These are phyloP conservation scores for Clavelina lepadiformis DNA, from an alignment of 23 tunicate species.

Conservation along the genomic window DNA sequence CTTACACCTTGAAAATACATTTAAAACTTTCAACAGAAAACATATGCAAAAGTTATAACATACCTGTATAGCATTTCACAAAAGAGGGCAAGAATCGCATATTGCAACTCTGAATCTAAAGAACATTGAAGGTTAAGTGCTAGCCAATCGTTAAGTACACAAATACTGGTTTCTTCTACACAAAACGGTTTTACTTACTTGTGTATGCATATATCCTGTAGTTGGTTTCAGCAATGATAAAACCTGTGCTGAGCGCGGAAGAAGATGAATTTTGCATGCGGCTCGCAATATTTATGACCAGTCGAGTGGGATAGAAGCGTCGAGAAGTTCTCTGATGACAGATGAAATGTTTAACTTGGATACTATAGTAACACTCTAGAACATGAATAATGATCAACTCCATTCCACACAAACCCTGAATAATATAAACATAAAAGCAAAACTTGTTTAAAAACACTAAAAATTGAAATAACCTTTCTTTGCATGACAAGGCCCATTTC, in stretches of 20 bases:
- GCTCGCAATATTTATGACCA: slow-evolving; percentile 61
- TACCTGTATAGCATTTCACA: slow-evolving; percentile 88
- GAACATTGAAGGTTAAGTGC: too few species aligned
- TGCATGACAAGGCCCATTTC: slow-evolving; percentile 90
- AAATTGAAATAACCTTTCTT: slow-evolving; percentile 43
- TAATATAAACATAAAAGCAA: background rate
- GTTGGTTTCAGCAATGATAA: slow-evolving; percentile 86
- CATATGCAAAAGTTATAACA: background rate
- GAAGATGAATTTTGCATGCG: slow-evolving; percentile 1
- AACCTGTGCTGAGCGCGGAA: slow-evolving; percentile 26
- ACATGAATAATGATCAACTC: too few species aligned
- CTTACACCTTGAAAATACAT: too few species aligned
- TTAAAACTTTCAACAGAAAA: too few species aligned
- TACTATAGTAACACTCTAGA: background rate
- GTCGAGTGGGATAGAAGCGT: slow-evolving; percentile 84
- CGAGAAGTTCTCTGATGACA: slow-evolving; percentile 65
- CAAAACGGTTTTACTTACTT: slow-evolving; percentile 32
- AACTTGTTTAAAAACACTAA: background rate
- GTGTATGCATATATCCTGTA: slow-evolving; percentile 87
- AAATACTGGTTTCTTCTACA: too few species aligned
- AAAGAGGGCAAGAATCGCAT: slow-evolving; percentile 71
- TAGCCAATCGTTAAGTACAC: too few species aligned
- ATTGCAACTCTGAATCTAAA: slow-evolving; percentile 90
- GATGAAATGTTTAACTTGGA: background rate
- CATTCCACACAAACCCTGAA: too few species aligned